A percentile compares a stretch with the other conserved stretches of the same genome.
These are phyloP conservation scores for Onthophagus taurus DNA, from an alignment of 1,140 invertebrate genomes.

Conservation along the genomic window DNA sequence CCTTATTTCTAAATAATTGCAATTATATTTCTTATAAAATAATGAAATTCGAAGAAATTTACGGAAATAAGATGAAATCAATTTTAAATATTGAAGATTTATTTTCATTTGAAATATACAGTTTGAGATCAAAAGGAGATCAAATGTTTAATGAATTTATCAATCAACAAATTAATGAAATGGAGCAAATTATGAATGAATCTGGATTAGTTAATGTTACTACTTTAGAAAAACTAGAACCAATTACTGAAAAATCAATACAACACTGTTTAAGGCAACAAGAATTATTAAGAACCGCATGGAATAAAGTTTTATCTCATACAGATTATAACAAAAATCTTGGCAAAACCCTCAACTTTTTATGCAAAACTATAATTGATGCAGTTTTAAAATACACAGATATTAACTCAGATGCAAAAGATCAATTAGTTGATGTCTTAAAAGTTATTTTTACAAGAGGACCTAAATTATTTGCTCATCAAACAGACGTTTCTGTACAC, in stretches of 20 bases:
- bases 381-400: constrained; percentile 44
- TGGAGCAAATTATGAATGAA: constrained; percentile 33
- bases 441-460: constrained; percentile 43
- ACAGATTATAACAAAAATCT: constrained; percentile 39
- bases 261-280: constrained; percentile 76
- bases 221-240: constrained; percentile 44
- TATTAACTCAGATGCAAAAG: constrained; percentile 43
- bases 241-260: constrained; percentile 59
- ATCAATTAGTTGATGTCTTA: constrained; percentile 45
- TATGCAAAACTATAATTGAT: constrained; percentile 43
- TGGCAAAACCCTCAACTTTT: constrained; percentile 37
- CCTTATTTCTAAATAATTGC: constrained; percentile 89
- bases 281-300: constrained; percentile 75
- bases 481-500: constrained; percentile 47
- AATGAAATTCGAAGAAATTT: constrained; percentile 41
- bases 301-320: constrained; percentile 50
- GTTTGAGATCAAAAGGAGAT: constrained; percentile 41
- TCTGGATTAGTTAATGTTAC: constrained; percentile 17
- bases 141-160: constrained; percentile 37
- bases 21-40: constrained; percentile 76
- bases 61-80: neutral
- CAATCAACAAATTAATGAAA: constrained; percentile 31
- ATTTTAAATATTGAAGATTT: neutral
- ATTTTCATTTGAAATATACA: constrained; percentile 25
- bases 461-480: constrained; percentile 42